These are phyloP conservation scores for Drosophila ochracea DNA, from an alignment of 2,888 invertebrate genomes.

Conservation along the genomic window DNA sequence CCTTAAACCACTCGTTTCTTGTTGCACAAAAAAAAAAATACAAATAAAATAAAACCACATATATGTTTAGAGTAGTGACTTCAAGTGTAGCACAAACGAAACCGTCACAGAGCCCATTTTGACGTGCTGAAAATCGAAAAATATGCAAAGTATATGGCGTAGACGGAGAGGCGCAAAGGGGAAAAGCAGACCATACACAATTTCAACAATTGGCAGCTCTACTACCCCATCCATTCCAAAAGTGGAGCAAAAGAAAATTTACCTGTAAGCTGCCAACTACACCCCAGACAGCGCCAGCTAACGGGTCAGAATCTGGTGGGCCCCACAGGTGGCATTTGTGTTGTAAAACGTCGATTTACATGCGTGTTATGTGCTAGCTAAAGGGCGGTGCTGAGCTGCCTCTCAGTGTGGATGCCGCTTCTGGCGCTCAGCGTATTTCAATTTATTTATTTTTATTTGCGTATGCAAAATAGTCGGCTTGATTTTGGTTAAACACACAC, in stretches of 20 bases:
- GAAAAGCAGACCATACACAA: slow-evolving; percentile 24
- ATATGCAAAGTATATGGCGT: slow-evolving; percentile 42
- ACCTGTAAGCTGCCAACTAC: slow-evolving; percentile 62
- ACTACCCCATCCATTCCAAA: background rate
- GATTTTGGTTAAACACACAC: slow-evolving; percentile 61
- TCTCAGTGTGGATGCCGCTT: background rate
- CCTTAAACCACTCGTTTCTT: background rate
- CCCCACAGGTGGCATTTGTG: slow-evolving; percentile 77
- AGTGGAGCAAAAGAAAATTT: slow-evolving; percentile 56
- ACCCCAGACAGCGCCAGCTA: slow-evolving; percentile 38
- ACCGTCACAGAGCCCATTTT: slow-evolving; percentile 30
- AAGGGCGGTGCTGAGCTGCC: background rate
- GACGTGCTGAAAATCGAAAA: slow-evolving; percentile 35
- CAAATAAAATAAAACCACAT: background rate
- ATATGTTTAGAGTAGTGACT: slow-evolving; percentile 17
- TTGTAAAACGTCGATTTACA: slow-evolving; percentile 76
- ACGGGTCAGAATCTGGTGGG: slow-evolving; percentile 13
- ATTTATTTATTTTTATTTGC: slow-evolving; percentile 79
- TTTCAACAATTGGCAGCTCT: slow-evolving; percentile 47
- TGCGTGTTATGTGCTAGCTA: slow-evolving; percentile 59
- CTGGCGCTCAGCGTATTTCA: slow-evolving; percentile 63
- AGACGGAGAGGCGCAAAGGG: slow-evolving; percentile 15
- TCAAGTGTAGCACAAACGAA: slow-evolving; percentile 38
- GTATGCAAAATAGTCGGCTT: slow-evolving; percentile 76
- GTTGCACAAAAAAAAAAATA: background rate